Base-by-base conservation (phyloP, 2,113 vertebrate species). In the Empidonax alnorum region DNA sequence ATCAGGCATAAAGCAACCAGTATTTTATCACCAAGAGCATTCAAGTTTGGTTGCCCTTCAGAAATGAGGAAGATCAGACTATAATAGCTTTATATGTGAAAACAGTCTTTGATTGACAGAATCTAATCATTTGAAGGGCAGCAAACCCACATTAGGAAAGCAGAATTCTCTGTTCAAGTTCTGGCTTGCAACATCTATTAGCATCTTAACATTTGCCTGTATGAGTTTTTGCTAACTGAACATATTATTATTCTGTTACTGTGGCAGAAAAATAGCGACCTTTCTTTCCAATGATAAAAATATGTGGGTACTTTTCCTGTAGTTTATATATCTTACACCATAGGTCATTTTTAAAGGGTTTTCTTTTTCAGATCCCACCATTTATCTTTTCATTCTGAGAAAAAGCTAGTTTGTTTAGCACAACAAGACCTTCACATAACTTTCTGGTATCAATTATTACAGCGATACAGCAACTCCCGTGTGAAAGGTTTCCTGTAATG, bases 371-470 rank as follows among this genome's bases (percentile, higher is more conserved):
- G 79, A 80, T 97, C 80, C 84, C 72, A 92, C 87, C 85, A 97
- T 98, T 97, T 96, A 97, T 97, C 97, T 97, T 97, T 87, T 80
- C 61, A 71, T 97, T 97, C 96, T 96, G 84, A 97, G 95, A 96
- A 96, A 97, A 89, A 94, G 55, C 83, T 90, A 63, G 94, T 96
- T 98, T 97, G 97, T 97, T 97, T 97, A 97, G 97, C 93, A 96
- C 97, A 93, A 65, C 77, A 97, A 97, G 97, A 97, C 97, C 96
- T 98, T 98, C 98, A 97, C 93, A 93, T 97, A 98, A 97, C 97
- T 97, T 98, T 97, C 94, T 7, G 3, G 96, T 93, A 97, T 98
- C 97, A 97, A 98, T 98, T 98, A 98, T 95, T 91, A 89, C n/a
- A 73, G 95, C 47, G 5, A 94, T 97, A 92, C 14, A 68, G 96